Conservation (phyloP, 2,113 vertebrate genomes). For the Phrynocephalus versicolor region DNA sequence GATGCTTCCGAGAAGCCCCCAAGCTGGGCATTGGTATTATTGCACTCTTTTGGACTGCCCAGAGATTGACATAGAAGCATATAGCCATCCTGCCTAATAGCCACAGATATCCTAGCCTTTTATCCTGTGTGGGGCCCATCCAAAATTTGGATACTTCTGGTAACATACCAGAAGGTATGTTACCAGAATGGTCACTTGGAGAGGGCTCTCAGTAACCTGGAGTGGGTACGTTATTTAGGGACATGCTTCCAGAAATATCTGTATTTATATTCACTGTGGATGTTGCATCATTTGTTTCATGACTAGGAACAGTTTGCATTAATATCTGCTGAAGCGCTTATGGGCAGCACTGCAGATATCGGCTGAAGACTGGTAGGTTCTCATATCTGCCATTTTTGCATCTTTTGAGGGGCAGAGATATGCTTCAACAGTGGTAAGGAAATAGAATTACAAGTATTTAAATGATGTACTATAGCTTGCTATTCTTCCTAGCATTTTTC, state of each 20-base stretch:
- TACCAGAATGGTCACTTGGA: background rate
- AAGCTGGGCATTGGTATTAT: background rate
- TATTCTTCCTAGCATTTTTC: too few species aligned
- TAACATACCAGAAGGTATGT: background rate
- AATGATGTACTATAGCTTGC: background rate
- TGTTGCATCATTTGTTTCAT: background rate
- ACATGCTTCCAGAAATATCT: background rate
- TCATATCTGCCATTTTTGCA: background rate
- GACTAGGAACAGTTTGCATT: background rate
- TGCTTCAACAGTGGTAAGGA: background rate
- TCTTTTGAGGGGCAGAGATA: background rate
- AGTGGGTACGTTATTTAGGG: background rate
- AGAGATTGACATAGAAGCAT: background rate
- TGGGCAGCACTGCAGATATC: background rate
- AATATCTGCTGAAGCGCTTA: background rate
- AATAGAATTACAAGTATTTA: background rate
- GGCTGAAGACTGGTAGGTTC: background rate
- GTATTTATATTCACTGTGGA: background rate
- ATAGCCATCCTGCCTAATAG: background rate
- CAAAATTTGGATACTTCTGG: background rate
- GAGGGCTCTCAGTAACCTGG: too few species aligned
- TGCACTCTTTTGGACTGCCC: background rate
- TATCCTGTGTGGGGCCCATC: background rate
- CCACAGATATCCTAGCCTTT: background rate
- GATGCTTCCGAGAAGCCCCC: background rate